phyloP scores from a whole-genome alignment of 2,113 vertebrate genomes.

The Panthera tigris region DNA sequence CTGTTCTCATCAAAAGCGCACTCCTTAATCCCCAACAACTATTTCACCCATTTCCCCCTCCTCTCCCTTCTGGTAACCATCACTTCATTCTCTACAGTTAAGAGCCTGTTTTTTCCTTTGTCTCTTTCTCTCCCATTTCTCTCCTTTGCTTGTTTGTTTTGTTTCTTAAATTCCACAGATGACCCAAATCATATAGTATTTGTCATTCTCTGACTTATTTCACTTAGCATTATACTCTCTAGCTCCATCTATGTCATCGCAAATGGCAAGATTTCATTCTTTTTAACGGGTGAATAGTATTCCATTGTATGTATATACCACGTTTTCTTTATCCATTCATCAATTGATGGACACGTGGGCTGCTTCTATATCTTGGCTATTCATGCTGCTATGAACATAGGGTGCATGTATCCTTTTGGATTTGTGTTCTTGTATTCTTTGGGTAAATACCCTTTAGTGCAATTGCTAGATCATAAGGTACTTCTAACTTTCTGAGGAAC shows the following conservation, averaged over 20 bases:
- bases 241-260: neutral
- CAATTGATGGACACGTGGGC: neutral
- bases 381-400: neutral
- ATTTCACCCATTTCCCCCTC: neutral
- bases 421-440: neutral
- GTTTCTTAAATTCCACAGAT: neutral
- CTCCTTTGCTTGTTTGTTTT: neutral
- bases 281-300: neutral
- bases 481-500: neutral
- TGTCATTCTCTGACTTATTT: neutral
- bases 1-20: neutral
- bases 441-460: neutral
- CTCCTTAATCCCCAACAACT: neutral
- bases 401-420: neutral
- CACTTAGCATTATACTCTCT: neutral
- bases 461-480: neutral
- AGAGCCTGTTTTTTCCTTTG: neutral
- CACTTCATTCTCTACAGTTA: neutral
- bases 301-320: no score
- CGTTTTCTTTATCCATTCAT: neutral
- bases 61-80: neutral
- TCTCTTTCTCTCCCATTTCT: neutral
- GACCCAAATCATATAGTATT: neutral
- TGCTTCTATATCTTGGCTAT: neutral
- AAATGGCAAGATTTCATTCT: neutral